Conservation (phyloP, 2,797 vertebrate species). For the Eulemur coronatus region DNA sequence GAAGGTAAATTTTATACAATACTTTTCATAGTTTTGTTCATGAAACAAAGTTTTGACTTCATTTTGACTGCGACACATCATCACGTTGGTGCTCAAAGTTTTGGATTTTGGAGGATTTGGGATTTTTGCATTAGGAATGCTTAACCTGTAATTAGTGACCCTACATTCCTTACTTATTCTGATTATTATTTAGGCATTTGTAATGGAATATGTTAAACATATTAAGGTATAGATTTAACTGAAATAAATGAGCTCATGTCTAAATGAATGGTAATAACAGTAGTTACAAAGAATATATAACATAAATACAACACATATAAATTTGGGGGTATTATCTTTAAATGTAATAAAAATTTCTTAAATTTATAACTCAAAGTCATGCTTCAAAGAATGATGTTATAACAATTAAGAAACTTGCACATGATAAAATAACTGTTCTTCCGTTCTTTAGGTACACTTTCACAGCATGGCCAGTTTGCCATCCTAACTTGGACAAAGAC, state of each 20-base stretch:
- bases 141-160: background rate
- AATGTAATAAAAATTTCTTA: slow-evolving; percentile 37
- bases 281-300: background rate
- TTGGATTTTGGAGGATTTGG: background rate
- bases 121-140: background rate
- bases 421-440: background rate
- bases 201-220: background rate
- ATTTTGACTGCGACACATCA: background rate
- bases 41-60: background rate
- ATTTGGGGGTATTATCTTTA: background rate
- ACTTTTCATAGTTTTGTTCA: background rate
- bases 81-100: background rate
- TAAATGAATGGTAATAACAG: background rate
- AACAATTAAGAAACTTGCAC: background rate
- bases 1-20: background rate
- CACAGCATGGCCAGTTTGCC: background rate
- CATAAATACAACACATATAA: background rate
- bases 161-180: background rate
- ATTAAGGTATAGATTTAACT: background rate
- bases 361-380: background rate
- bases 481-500: background rate
- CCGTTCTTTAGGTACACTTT: background rate
- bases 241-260: background rate
- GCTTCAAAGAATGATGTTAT: background rate
- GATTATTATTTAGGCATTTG: background rate